Evolutionary conservation across 2,888 invertebrate genomes (phyloP), one percentile per base, ranked within the genome.

Genomic region (Drosophila mimica): DNA sequence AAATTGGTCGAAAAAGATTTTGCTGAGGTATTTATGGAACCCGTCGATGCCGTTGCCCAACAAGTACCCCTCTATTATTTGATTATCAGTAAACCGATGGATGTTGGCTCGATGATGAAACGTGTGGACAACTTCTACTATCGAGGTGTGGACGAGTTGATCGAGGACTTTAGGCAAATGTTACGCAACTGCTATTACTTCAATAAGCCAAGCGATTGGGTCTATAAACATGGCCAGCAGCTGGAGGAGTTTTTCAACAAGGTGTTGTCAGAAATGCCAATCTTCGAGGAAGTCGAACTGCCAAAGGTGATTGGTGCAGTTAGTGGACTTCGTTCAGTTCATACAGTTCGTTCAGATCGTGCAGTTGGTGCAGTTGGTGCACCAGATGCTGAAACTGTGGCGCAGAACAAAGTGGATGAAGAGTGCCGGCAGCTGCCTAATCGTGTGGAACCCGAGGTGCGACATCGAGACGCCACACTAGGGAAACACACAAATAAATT

Each of bases 391-490:
- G 7, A 13, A 4, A 46, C 15, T 25, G 20, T 25, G 20, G 7
- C 20, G 13, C 20, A 46, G 20, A 7, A 25, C n/a, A n/a, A n/a
- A n/a, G n/a, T n/a, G n/a, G n/a, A n/a, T n/a, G n/a, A n/a, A n/a
- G n/a, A n/a, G n/a, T n/a, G n/a, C n/a, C n/a, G n/a, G n/a, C n/a
- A n/a, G 20, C 15, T 46, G 46, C 46, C 46, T 20, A 46, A 46
- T 46, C 46, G 46, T 46, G 46, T 46, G 46, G 20, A 46, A 4
- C 46, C 46, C 7, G 46, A 46, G 46, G 15, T 46, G 46, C 46
- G 13, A 46, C 46, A 13, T 3, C 46, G 46, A 7, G 46, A 7
- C 46, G 20, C 13, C 46, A 46, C 7, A 8, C 13, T 1, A 15
- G 46, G 46, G 2, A 20, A 15, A 25, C 46, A 46, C 46, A 46